Evolutionary conservation across 2,888 invertebrate genomes (phyloP), one percentile per base, ranked within the genome.

Genomic region (Rhagophthalmus giganteus): DNA sequence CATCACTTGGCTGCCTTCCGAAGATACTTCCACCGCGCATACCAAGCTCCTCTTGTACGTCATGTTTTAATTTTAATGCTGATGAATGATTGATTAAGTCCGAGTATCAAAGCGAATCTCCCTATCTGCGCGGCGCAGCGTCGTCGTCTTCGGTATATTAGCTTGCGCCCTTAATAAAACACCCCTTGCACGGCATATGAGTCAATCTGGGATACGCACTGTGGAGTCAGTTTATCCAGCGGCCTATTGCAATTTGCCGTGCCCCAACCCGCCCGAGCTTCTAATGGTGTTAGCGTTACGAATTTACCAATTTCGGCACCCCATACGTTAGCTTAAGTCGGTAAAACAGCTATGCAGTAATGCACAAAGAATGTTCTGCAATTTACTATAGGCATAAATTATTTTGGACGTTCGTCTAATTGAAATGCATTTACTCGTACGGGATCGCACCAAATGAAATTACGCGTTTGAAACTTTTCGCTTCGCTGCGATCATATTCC

Each of bases 271-370:
- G 41, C 39, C 47, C 52, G 44, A 32, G 51, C 54, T 65, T 65
- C 69, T 74, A 75, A 74, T 74, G 70, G 74, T 72, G 74, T 74
- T 73, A 74, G 74, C 75, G 74, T 75, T 74, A 73, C 75, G 73
- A 76, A 75, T 75, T 74, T 75, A 73, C 74, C 75, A 74, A 74
- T 75, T 74, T 74, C 72, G 65, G 65, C 75, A 72, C 74, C 75
- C 74, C 65, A 72, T 70, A 68, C 65, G 68, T 68, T 68, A 62
- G 67, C 64, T 65, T 64, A 64, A 67, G 65, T 63, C 62, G 58
- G 58, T 53, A 59, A 59, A 66, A 63, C 63, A 57, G 64, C 65
- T 60, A 57, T 61, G 65, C 61, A 57, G 68, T 71, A 73, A 73
- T 72, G 72, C 71, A 72, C 67, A 71, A 73, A 72, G 72, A 73